phyloP scores from a whole-genome alignment of 2,113 vertebrate species.

The Platysteira castanea region DNA sequence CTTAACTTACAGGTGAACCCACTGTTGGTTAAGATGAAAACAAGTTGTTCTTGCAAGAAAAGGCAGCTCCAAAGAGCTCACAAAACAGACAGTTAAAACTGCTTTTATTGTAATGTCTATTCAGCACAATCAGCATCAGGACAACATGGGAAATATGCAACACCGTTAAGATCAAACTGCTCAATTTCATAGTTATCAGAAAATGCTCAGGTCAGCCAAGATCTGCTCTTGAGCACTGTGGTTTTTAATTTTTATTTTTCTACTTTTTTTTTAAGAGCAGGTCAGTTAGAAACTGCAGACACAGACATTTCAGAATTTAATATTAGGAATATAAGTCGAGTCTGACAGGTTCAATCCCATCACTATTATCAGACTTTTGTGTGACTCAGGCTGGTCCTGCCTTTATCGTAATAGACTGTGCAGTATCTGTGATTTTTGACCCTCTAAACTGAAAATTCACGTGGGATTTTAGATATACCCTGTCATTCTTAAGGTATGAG shows the following conservation, averaged over 20 bases:
- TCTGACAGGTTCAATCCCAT: background rate
- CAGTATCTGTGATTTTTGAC: background rate
- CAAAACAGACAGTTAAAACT: background rate
- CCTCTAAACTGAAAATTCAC: background rate
- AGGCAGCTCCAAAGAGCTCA: background rate
- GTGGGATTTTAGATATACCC: background rate
- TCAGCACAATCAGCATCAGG: background rate
- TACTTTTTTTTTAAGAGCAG: background rate
- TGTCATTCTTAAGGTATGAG: background rate
- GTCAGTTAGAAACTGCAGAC: background rate
- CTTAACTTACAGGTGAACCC: background rate
- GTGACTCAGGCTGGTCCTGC: background rate
- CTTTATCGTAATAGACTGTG: fast-evolving
- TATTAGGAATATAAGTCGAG: background rate
- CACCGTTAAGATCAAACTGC: background rate
- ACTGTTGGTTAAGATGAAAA: background rate
- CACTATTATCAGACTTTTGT: background rate
- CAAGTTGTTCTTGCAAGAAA: background rate
- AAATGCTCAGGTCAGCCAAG: background rate
- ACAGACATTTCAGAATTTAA: background rate
- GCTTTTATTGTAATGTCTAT: background rate
- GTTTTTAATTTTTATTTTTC: background rate
- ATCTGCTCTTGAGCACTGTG: background rate
- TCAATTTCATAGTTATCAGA: background rate
- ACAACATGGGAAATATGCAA: background rate